These are phyloP conservation scores for Stenchaetothrips biformis DNA, from an alignment of 2,888 invertebrate genomes.

Conservation along the genomic window DNA sequence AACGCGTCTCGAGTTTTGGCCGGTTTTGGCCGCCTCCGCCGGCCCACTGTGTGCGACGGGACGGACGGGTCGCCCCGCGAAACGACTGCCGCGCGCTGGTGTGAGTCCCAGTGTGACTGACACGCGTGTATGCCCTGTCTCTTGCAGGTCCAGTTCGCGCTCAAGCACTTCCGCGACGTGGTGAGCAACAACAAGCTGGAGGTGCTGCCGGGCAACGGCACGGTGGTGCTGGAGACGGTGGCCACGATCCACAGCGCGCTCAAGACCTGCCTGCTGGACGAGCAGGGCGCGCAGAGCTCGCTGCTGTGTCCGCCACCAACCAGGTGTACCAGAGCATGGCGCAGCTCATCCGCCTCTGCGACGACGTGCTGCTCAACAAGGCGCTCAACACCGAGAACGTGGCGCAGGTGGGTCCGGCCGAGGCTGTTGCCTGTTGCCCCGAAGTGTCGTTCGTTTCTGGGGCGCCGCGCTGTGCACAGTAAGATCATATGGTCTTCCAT, in stretches of 20 bases:
- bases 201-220: constrained; percentile 90
- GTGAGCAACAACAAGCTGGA: constrained; percentile 87
- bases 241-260: constrained; percentile 72
- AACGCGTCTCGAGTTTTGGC: no score
- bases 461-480: no score
- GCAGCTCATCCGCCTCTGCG: constrained; percentile 81
- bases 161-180: constrained; percentile 88
- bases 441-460: no score
- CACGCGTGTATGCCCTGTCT: constrained; percentile 25
- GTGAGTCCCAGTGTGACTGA: no score
- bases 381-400: constrained; percentile 40
- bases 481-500: no score
- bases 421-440: not conserved
- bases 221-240: constrained; percentile 87
- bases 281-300: constrained; percentile 54
- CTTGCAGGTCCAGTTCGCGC: constrained; percentile 62
- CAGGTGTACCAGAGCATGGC: constrained; percentile 83
- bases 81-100: no score
- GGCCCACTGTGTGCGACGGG: no score
- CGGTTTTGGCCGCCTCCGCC: no score
- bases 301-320: constrained; percentile 73
- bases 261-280: constrained; percentile 50
- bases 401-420: not conserved
- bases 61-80: no score
- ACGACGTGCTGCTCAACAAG: constrained; percentile 74